Evolutionary conservation across 2,113 vertebrate species (phyloP), one percentile per base, ranked within the genome.

Genomic region (Mandrillus leucophaeus): DNA sequence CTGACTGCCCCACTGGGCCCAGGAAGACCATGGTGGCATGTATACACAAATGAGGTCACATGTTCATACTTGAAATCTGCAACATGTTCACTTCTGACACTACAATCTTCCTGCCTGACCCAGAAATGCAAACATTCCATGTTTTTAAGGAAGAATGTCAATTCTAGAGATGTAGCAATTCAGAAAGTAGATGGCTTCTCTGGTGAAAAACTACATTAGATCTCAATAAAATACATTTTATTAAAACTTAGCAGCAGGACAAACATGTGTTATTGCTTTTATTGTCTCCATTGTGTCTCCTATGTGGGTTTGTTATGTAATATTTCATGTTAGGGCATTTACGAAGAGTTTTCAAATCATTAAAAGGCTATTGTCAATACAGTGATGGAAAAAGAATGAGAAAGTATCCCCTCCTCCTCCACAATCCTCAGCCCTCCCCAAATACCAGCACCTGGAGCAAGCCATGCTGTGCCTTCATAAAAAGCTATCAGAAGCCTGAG

Each of bases 401-500:
- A 43, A 82, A 43, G 8, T 76, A 4, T 45, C 23, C 30, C 23
- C 13, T n/a, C 18, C 18, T 45, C 2, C 61, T 75, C 40, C 61
- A n/a, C 50, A 68, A 3, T 30, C n/a, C 48, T 83, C 6, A 25
- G 1, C 30, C 20, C 45, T 89, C 59, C 43, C 84, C 55, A n/a
- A 57, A 83, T 27, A 32, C n/a, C 52, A 87, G 59, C 75, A 59
- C 85, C 88, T 79, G 40, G n/a, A 64, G 50, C 72, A 55, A 96
- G 61, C 70, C 88, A 80, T 13, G 81, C 92, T 94, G 75, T 52
- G 84, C 68, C 73, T 92, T 92, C 83, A 89, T 73, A 68, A 90
- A 87, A 87, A 87, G 61, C 93, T 82, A 35, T 90, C 66, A 87
- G 92, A 86, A 97, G 66, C 23, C 93, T 81, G 59, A 96, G 83